Percentiles rank a stretch among this genome's conserved stretches.
Conservation (phyloP, 2,888 invertebrate species). For the Acleris emargana region DNA sequence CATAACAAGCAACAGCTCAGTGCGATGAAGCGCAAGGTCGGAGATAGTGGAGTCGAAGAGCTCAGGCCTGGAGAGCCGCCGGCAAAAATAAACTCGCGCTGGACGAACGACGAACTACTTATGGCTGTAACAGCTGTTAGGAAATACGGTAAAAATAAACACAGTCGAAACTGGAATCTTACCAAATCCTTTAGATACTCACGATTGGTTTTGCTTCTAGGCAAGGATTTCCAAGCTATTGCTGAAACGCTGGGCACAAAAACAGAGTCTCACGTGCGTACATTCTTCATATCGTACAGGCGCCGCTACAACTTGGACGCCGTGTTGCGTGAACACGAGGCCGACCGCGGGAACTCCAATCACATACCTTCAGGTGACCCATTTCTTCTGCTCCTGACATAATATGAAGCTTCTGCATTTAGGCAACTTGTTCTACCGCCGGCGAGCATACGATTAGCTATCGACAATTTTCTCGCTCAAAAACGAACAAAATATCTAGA, state of each 20-base stretch:
- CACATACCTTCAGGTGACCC: constrained; percentile 73
- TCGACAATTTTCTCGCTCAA: no score
- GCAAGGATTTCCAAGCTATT: constrained; percentile 95
- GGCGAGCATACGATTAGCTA: no score
- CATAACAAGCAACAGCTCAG: constrained; percentile 96
- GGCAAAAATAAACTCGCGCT: constrained; percentile 91
- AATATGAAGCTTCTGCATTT: not conserved
- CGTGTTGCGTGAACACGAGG: constrained; percentile 93
- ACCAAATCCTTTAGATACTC: not conserved
- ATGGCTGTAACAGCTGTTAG: constrained; percentile 95
- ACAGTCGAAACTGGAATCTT: not conserved
- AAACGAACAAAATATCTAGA: no score
- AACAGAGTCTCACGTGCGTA: constrained; percentile 95
- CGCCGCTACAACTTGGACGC: constrained; percentile 94
- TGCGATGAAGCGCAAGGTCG: constrained; percentile 91
- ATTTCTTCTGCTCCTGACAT: not conserved
- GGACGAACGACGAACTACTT: constrained; percentile 96
- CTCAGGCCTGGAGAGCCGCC: constrained; percentile 85
- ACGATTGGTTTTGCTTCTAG: constrained; percentile 57
- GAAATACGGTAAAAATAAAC: constrained; percentile 86
- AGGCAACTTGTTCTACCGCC: no score
- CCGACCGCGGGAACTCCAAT: constrained; percentile 86
- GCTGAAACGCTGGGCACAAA: constrained; percentile 98
- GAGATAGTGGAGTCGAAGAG: constrained; percentile 84
- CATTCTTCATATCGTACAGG: constrained; percentile 96